Conservation (phyloP, 2,113 vertebrate genomes). For the Chaetops frenatus region DNA sequence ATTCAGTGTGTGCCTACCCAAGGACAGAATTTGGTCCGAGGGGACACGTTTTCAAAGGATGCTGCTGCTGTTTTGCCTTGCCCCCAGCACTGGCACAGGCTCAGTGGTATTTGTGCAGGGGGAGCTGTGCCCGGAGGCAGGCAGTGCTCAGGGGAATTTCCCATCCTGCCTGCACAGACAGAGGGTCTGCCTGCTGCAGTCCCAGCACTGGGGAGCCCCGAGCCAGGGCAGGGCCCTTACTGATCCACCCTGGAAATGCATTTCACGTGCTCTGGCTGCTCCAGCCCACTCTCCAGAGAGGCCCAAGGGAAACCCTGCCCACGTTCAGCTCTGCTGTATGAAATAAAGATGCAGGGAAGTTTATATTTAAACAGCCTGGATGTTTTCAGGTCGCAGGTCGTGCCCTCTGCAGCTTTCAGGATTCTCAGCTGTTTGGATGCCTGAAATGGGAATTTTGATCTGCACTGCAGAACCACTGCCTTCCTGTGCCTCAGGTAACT, state of each 20-base stretch:
- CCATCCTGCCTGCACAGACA: background rate
- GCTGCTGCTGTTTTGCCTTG: background rate
- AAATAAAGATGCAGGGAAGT: background rate
- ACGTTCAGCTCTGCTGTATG: accelerated
- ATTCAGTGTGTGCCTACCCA: background rate
- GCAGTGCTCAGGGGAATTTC: background rate
- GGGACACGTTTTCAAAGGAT: background rate
- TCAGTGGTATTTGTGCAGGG: background rate
- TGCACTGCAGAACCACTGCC: too few relatives aligned
- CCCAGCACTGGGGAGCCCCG: background rate
- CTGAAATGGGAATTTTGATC: too few relatives aligned
- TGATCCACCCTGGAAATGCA: background rate
- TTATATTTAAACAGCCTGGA: background rate
- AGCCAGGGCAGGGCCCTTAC: background rate
- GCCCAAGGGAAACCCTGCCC: background rate
- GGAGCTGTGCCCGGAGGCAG: background rate
- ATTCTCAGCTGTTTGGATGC: too few relatives aligned
- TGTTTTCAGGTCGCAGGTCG: background rate
- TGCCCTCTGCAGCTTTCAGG: background rate
- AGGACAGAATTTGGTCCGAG: background rate
- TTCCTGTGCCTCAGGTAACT: too few relatives aligned
- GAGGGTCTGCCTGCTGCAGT: background rate
- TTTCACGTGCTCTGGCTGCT: background rate
- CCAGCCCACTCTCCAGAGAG: background rate
- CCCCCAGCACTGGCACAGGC: background rate